Percentiles rank a stretch among this genome's conserved stretches.
Conservation (phyloP, 1,140 invertebrate species). For the Chrysoperla carnea region DNA sequence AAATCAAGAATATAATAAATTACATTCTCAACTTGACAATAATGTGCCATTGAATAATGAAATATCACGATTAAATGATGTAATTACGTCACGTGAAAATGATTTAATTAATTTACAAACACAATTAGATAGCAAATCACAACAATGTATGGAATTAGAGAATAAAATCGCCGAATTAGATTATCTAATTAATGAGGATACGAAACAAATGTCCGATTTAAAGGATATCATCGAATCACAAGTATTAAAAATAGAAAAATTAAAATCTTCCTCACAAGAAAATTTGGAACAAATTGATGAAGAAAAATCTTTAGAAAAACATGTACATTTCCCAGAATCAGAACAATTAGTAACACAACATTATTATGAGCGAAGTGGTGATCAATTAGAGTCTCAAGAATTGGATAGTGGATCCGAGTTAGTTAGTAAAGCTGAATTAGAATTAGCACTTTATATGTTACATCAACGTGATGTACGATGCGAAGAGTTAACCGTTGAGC, state of each 20-base stretch:
- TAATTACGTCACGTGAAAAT: no score
- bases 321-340: neutral
- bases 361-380: neutral
- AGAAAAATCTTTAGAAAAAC: constrained; percentile 6
- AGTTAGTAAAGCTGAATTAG: constrained; percentile 44
- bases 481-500: constrained; percentile 72
- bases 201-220: constrained; percentile 26
- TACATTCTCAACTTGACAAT: no score
- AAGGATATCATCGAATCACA: constrained; percentile 39
- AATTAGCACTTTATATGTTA: constrained; percentile 67
- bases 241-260: constrained; percentile 43
- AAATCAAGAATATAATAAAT: neutral
- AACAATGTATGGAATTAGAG: constrained; percentile 27
- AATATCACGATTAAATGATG: no score
- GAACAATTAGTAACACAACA: neutral
- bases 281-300: constrained; percentile 14
- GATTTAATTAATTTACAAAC: no score
- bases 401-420: constrained; percentile 11
- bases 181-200: constrained; percentile 30
- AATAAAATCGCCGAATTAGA: constrained; percentile 31
- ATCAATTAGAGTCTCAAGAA: neutral
- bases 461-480: constrained; percentile 75
- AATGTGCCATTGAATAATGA: no score
- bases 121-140: constrained; percentile 16
- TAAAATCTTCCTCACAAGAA: constrained; percentile 23